A percentile compares a stretch with the other conserved stretches of the same genome.
These are phyloP conservation scores for Philaethria dido DNA, from an alignment of 2,888 invertebrate genomes.

Conservation along the genomic window DNA sequence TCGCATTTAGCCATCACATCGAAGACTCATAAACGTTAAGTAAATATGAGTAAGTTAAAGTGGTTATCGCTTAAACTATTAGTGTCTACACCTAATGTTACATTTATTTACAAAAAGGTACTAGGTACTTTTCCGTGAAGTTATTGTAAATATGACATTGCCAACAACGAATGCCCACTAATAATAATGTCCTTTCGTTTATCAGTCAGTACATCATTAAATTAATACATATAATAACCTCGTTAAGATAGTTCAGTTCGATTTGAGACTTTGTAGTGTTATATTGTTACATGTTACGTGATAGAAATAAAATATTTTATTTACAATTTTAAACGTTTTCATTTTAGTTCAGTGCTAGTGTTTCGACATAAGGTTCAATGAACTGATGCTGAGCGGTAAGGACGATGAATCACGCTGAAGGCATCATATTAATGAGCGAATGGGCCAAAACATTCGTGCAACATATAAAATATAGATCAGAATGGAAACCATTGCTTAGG, in stretches of 20 bases:
- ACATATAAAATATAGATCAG: slow-evolving; percentile 47
- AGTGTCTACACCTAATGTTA: slow-evolving; percentile 14
- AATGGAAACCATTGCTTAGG: slow-evolving; percentile 64
- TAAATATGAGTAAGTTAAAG: slow-evolving; percentile 10
- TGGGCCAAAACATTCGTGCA: slow-evolving; percentile 28
- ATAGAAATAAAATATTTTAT: background rate
- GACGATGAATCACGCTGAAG: slow-evolving; percentile 41
- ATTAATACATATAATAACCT: slow-evolving; percentile 38
- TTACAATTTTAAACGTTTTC: background rate
- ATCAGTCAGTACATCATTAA: slow-evolving; percentile 44
- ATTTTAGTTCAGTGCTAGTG: slow-evolving; percentile 16
- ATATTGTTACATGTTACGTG: slow-evolving; percentile 24
- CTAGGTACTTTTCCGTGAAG: slow-evolving; percentile 47
- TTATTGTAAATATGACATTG: slow-evolving; percentile 39
- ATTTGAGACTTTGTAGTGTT: slow-evolving; percentile 35
- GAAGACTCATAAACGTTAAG: background rate
- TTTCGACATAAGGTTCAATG: background rate
- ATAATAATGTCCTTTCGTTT: slow-evolving; percentile 38
- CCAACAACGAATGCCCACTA: slow-evolving; percentile 35
- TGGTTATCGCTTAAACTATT: slow-evolving; percentile 29
- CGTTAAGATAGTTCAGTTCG: slow-evolving; percentile 41
- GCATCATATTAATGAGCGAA: slow-evolving; percentile 34
- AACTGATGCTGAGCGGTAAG: background rate
- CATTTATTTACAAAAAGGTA: slow-evolving; percentile 42
- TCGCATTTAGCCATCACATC: background rate